Evolutionary conservation across 2,113 vertebrate genomes (phyloP), one percentile per base, ranked within the genome.

Genomic region (Gila orcuttii): DNA sequence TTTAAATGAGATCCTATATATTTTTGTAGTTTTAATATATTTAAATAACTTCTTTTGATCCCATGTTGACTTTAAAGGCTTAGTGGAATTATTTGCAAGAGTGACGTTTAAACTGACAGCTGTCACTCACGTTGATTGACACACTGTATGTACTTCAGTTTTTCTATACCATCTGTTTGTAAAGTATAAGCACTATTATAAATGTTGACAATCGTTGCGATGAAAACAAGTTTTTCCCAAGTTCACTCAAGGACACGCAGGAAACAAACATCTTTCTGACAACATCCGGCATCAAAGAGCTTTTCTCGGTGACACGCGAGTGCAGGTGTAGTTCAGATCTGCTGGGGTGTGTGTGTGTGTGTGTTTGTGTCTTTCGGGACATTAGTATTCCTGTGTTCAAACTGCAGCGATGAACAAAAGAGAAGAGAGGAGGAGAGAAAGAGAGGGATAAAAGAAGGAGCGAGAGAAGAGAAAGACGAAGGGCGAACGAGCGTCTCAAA

Each of bases 401-500:
- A 60, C 57, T 62, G 77, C 77, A 79, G 21, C 12, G 55, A 42
- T 60, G 77, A 55, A 83, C 36, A 71, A 73, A 25, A 82, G 68
- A 81, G 57, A 42, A 57, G 50, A 85, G 76, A 76, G 47, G 60
- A 25, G 52, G 57, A 31, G 60, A 55, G 28, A 57, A 55, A 85
- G 45, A 17, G 76, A 80, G 76, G 62, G 76, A 79, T 39, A 84
- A 73, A 85, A 57, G 2, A 23, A 23, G 19, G 88, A 84, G 87
- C 82, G 78, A 82, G 79, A 90, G 77, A 55, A 21, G 5, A 19
- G 52, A 6, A 19, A 55, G 52, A 21, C 19, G 86, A 90, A 90
- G 82, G 91, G 73, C 69, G 83, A 87, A 76, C 31, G 55, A 69
- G 66, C 31, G 73, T 36, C 36, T 42, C 50, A 89, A 93, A 91